These are phyloP conservation scores for Drosophila rhopaloa DNA, from an alignment of 1,140 invertebrate species.

Conservation along the genomic window DNA sequence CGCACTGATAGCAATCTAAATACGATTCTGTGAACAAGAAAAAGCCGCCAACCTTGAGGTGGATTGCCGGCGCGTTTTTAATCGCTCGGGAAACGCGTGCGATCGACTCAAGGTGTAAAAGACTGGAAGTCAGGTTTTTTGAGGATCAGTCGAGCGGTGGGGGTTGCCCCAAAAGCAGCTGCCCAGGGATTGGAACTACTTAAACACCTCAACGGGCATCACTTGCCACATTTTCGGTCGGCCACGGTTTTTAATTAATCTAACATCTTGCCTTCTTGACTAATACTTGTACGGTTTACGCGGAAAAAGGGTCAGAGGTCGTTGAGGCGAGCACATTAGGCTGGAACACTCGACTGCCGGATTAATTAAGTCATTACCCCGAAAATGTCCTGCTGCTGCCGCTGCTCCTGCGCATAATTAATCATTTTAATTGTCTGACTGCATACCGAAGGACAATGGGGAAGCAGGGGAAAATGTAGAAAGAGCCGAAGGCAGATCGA, in stretches of 20 bases:
- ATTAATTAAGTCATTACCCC: slow-evolving; percentile 79
- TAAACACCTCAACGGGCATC: slow-evolving; percentile 41
- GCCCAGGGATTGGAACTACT: slow-evolving; percentile 32
- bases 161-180: slow-evolving; percentile 45
- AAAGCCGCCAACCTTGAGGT: slow-evolving; percentile 56
- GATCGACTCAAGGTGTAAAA: slow-evolving; percentile 64
- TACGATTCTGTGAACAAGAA: slow-evolving; percentile 43
- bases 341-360: slow-evolving; percentile 62
- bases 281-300: slow-evolving; percentile 20
- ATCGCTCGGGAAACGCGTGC: slow-evolving; percentile 51
- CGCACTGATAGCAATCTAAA: slow-evolving; percentile 38
- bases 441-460: slow-evolving; percentile 32
- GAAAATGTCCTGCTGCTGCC: slow-evolving; percentile 71
- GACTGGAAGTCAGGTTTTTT: slow-evolving; percentile 59
- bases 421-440: slow-evolving; percentile 75
- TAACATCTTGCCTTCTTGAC: slow-evolving; percentile 50
- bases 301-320: slow-evolving; percentile 79
- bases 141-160: slow-evolving; percentile 52
- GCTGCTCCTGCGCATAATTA: slow-evolving; percentile 67
- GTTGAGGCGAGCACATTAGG: slow-evolving; percentile 75
- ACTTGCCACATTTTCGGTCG: slow-evolving; percentile 64
- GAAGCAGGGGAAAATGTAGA: background rate
- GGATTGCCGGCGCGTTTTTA: slow-evolving; percentile 40
- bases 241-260: slow-evolving; percentile 76
- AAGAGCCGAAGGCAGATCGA: slow-evolving; percentile 40